Evolutionary conservation across 2,113 vertebrate genomes (phyloP), one percentile per base, ranked within the genome.

Genomic region (Drymodes brunneopygia): DNA sequence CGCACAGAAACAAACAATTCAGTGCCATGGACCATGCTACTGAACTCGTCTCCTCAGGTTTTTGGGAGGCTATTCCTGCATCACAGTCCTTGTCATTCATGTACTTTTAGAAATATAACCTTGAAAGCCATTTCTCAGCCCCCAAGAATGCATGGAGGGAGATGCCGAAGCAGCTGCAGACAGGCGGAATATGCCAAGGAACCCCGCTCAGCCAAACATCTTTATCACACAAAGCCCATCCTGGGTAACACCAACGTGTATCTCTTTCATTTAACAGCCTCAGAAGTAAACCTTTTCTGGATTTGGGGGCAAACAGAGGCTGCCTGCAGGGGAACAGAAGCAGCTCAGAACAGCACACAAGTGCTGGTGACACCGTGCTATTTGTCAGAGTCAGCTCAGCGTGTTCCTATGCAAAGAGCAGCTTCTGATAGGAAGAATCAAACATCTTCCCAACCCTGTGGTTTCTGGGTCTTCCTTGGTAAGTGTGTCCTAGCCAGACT

Each of bases 121-220:
- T 40, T 31, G 13, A 38, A 48, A 73, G 36, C 8, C 3, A 2
- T 31, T 85, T 40, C 51, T 38, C 40, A 53, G 75, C 9, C 10
- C n/a, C 29, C 11, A 48, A 60, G 9, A 51, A 28, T 11, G 36
- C 17, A 5, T 0, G 10, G 24, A 35, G 0, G 3, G 38, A 42
- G 24, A 6, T 0, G 1, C 1, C 16, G 47, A 33, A 75, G 17
- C 54, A 62, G 67, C 50, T 36, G 45, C 58, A 80, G 40, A 28
- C 15, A 60, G 33, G 19, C 44, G 12, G 22, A 71, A 38, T 0
- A 0, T 0, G 38, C 35, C 64, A 60, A 50, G 36, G 57, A 58
- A 66, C 15, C 29, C 27, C 0, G 0, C 67, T 64, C 0, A 2
- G 48, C 53, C 2, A 4, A 85, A 36, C 25, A 36, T 2, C 53